Conservation (phyloP, 2,888 invertebrate species). For the Artemia sinica region DNA sequence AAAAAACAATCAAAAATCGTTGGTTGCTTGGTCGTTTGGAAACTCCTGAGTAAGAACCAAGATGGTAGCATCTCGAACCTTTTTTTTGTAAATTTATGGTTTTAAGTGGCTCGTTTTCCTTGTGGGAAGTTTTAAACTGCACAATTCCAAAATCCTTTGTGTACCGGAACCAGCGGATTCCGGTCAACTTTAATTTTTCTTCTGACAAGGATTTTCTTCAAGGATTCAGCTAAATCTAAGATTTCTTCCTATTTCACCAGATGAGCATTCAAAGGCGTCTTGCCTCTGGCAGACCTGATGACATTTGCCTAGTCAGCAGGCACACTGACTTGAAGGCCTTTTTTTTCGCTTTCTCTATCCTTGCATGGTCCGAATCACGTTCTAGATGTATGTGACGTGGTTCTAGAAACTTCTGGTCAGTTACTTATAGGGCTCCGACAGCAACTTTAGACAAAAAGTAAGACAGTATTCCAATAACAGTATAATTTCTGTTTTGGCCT, state of each 20-base stretch:
- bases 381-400: constrained; percentile 5
- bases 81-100: no score
- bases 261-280: constrained; percentile 2
- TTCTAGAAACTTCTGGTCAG: no score
- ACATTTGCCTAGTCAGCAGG: constrained; percentile 2
- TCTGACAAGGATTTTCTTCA: not conserved
- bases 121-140: constrained; percentile 4
- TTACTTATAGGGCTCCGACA: no score
- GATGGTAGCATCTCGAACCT: no score
- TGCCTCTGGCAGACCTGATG: constrained; percentile 2
- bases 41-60: no score
- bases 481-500: no score
- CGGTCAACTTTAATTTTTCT: not conserved
- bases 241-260: not conserved
- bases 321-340: not conserved
- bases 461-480: no score
- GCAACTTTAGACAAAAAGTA: no score
- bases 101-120: constrained; percentile 1
- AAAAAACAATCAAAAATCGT: no score
- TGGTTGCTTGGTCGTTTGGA: no score
- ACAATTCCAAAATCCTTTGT: constrained; percentile 10
- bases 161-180: not conserved
- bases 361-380: constrained; percentile 3
- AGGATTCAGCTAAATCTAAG: not conserved
- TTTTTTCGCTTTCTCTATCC: constrained; percentile 10